These are phyloP conservation scores for Erebia aethiops DNA, from an alignment of 2,888 invertebrate genomes.

Conservation along the genomic window DNA sequence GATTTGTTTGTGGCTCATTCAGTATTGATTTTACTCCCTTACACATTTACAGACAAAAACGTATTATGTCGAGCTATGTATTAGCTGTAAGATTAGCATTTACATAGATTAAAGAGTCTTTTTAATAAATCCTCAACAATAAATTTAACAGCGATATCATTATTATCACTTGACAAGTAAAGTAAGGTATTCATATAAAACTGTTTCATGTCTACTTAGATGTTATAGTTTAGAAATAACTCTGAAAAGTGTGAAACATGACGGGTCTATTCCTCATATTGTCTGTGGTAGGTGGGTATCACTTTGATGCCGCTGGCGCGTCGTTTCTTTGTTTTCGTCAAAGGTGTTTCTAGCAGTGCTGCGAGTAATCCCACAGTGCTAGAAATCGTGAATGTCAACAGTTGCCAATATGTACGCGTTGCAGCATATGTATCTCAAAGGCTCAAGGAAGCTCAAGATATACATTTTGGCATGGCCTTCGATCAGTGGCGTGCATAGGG, in stretches of 20 bases:
- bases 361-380: neutral
- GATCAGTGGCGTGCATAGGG: no score
- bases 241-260: constrained; percentile 11
- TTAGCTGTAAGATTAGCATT: no score
- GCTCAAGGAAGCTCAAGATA: no score
- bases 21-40: no score
- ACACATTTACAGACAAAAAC: no score
- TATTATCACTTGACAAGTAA: constrained; percentile 10
- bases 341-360: constrained; percentile 30
- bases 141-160: neutral
- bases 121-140: constrained; percentile 2
- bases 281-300: constrained; percentile 18
- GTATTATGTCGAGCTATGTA: neutral
- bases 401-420: no score
- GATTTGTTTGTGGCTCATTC: no score
- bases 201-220: neutral
- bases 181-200: constrained; percentile 3
- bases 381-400: neutral
- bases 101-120: neutral
- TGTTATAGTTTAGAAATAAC: neutral
- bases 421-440: no score
- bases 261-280: constrained; percentile 9
- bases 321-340: constrained; percentile 34
- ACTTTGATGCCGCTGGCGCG: constrained; percentile 25
- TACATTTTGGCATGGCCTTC: no score